Conservation (phyloP, 1,140 invertebrate species). For the Trachymyrmex septentrionalis region DNA sequence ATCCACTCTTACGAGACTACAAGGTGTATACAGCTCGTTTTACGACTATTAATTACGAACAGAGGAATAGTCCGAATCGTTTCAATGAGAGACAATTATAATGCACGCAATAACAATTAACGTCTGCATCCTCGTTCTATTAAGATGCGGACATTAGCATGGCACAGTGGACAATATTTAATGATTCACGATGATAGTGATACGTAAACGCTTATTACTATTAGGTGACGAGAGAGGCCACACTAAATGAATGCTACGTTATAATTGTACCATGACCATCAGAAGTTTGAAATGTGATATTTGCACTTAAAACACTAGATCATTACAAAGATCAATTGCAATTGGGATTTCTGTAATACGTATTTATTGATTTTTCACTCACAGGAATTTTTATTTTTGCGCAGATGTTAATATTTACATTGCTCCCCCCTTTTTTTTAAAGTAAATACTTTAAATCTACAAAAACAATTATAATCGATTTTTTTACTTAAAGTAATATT, state of each 20-base stretch:
- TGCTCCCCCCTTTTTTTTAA: not conserved
- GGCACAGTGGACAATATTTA: not conserved
- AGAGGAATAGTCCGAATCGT: not conserved
- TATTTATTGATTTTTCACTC: not conserved
- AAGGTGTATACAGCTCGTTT: not conserved
- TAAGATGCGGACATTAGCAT: not conserved
- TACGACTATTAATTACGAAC: slow-evolving; percentile 42
- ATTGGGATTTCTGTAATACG: not conserved
- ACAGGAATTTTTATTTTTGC: not conserved
- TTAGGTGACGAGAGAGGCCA: slow-evolving; percentile 56
- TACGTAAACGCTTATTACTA: slow-evolving; percentile 53
- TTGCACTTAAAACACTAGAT: not conserved
- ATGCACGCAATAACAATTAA: slow-evolving; percentile 41
- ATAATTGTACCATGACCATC: slow-evolving; percentile 30
- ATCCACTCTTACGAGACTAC: slow-evolving; percentile 22
- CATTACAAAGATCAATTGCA: not conserved
- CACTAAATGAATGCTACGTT: slow-evolving; percentile 60
- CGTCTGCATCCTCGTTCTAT: not conserved
- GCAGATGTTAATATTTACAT: not conserved
- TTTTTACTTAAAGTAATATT: not conserved
- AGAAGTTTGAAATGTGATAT: slow-evolving; percentile 57
- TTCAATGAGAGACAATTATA: slow-evolving; percentile 28
- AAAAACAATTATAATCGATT: not conserved
- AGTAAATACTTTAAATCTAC: not conserved
- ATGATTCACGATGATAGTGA: slow-evolving; percentile 10